Evolutionary conservation across 2,113 vertebrate species (phyloP).

Genomic region (Caretta caretta): DNA sequence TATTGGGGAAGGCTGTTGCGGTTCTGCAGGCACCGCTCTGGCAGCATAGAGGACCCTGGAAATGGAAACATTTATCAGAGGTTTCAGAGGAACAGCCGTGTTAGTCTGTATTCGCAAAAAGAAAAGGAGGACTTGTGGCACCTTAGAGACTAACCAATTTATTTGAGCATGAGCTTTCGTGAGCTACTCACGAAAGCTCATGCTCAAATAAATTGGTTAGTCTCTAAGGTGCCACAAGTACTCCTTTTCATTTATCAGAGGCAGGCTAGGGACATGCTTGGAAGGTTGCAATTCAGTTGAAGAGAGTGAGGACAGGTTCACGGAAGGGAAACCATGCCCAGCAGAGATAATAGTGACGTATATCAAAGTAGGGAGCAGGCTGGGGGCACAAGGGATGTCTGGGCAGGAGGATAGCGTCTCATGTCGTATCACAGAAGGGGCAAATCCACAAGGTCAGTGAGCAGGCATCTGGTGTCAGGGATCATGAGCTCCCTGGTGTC

Average conservation of each 20-base stretch:
- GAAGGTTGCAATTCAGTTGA: background rate
- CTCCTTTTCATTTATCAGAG: background rate
- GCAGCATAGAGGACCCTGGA: background rate
- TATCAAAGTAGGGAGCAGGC: background rate
- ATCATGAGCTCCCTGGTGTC: background rate
- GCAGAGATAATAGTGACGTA: background rate
- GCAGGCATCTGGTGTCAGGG: background rate
- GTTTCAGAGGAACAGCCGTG: too few relatives aligned
- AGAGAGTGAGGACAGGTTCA: background rate
- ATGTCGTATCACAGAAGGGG: background rate
- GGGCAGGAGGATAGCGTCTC: background rate
- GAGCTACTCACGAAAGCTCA: too few relatives aligned
- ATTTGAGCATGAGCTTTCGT: too few relatives aligned
- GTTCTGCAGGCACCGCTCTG: background rate
- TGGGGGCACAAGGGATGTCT: background rate
- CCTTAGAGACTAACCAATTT: too few relatives aligned
- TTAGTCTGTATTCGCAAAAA: too few relatives aligned
- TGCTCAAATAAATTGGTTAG: too few relatives aligned
- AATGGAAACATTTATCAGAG: background rate
- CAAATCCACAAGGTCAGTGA: rapidly evolving
- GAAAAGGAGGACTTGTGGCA: too few relatives aligned
- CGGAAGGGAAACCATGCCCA: rapidly evolving
- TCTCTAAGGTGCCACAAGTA: too few relatives aligned
- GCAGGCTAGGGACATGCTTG: background rate
- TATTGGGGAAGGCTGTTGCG: background rate